Evolutionary conservation across 2,113 vertebrate species (phyloP), one percentile per base, ranked within the genome.

Genomic region (Octodon degus): DNA sequence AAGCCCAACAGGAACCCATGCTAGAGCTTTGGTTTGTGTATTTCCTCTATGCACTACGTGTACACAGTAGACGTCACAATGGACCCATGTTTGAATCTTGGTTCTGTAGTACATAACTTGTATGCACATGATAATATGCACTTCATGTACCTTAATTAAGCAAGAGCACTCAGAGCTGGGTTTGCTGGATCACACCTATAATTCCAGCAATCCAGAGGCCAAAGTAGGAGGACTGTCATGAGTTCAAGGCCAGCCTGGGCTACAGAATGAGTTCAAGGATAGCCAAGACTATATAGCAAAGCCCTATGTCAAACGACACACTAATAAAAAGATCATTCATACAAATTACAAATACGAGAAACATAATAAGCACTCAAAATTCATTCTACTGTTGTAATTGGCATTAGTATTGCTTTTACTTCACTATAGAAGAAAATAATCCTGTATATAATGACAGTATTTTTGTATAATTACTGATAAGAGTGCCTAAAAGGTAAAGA

Each of bases 351-450:
- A 43, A 43, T 81, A 62, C 22, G 32, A 85, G 20, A 95, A 92
- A 95, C 92, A 88, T 25, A 82, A 34, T 68, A 94, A 88, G 53
- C 47, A 91, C 24, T 93, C 80, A 95, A 94, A 93, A 92, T 24
- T 53, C 60, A 74, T 79, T 2, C 34, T 93, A 53, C 67, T 89
- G 83, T 30, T 84, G 43, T 68, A 84, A 93, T 88, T 92, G 53
- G 13, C 47, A 90, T 93, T 89, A 87, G 13, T 77, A 96, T 95
- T 96, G 93, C 89, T 82, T 96, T 68, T 72, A 94, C 25, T 34
- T 91, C 20, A 90, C 22, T 53, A 74, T 47, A 47, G 50, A 91
- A 93, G 43, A 77, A 65, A 94, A 94, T 83, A 95, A 87, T 68
- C 53, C 24, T 58, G 34, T 82, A 80, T 89, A 30, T 67, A 96